These are phyloP conservation scores for Philonicus albiceps DNA, from an alignment of 2,888 invertebrate species.

Conservation along the genomic window DNA sequence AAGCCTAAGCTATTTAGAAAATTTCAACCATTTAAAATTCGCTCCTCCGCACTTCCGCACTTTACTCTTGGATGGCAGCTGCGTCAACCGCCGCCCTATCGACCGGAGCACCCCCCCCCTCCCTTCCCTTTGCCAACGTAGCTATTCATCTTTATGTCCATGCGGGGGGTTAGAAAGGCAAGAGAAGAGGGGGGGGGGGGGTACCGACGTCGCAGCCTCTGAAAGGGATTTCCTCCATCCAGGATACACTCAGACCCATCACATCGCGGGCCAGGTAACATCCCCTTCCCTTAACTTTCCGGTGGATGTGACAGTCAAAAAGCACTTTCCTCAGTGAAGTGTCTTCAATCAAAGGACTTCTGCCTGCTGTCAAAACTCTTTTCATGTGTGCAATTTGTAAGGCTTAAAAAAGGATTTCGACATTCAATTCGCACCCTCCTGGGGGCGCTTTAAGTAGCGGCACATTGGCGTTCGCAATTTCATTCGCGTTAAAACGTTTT, in stretches of 20 bases:
- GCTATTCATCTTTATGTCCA: background rate
- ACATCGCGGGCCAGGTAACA: background rate
- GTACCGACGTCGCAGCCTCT: background rate
- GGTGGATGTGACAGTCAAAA: slow-evolving; percentile 15
- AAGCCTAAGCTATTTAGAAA: slow-evolving; percentile 19
- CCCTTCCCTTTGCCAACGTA: background rate
- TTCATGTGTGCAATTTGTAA: slow-evolving; percentile 40
- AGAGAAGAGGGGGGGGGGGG: background rate
- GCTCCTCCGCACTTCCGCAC: background rate
- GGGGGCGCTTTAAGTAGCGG: slow-evolving; percentile 40
- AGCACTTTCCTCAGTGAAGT: slow-evolving; percentile 27
- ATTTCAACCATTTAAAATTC: slow-evolving; percentile 26
- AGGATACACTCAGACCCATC: background rate
- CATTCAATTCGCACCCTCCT: slow-evolving; percentile 41
- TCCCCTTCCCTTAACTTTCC: background rate
- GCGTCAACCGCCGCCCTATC: background rate
- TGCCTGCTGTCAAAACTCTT: slow-evolving; percentile 30
- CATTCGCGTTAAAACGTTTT: slow-evolving; percentile 46
- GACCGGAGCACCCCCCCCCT: background rate
- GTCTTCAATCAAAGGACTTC: slow-evolving; percentile 37
- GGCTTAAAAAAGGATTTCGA: slow-evolving; percentile 26
- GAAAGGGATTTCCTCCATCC: background rate
- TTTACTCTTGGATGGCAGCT: background rate
- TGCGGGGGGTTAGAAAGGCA: background rate
- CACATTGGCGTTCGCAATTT: slow-evolving; percentile 44